Evolutionary conservation across 2,797 vertebrate species (phyloP), one percentile per base, ranked within the genome.

Genomic region (Phyllotis vaccarum): DNA sequence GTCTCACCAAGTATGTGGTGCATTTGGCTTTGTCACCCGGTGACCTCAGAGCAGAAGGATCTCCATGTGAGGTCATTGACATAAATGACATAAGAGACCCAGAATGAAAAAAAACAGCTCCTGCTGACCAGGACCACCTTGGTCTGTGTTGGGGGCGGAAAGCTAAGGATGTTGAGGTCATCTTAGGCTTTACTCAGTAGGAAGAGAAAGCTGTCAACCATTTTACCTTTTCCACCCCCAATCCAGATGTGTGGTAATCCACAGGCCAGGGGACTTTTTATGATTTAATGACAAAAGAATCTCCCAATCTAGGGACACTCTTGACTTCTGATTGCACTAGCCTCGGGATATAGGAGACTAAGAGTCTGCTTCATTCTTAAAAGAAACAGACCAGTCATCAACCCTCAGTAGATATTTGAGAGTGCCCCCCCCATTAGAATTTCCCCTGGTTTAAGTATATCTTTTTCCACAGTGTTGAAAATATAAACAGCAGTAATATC

Each of bases 41-140:
- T 31, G 0, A 16, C 27, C 87, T 80, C 6, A 5, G 91, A 58
- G 72, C 7, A 10, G 78, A 66, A 52, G 60, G 34, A 68, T 60
- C 0, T 8, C 58, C 6, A 0, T 0, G 6, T 0, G 0, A 22
- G 0, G 52, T 14, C 40, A 40, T 16, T 91, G 31, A 4, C 9
- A 13, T 2, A 12, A 76, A 12, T 10, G 1, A 2, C 0, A 5
- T 8, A 24, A 56, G 43, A 56, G 46, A 54, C 9, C 12, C 64
- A 10, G 31, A 90, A 29, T 0, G 0, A 54, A 16, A 27, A 27
- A 24, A 64, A 43, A 3, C 16, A 6, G 43, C 92, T 58, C 46
- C 83, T 12, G 0, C 2, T 16, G 92, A 64, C 14, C 27, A 19
- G 0, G 1, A 17, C 74, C 0, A 0, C 70, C 66, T 68, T 9